These are phyloP conservation scores for Chrysomallon squamiferum DNA, from an alignment of 1,140 invertebrate species.

Conservation along the genomic window DNA sequence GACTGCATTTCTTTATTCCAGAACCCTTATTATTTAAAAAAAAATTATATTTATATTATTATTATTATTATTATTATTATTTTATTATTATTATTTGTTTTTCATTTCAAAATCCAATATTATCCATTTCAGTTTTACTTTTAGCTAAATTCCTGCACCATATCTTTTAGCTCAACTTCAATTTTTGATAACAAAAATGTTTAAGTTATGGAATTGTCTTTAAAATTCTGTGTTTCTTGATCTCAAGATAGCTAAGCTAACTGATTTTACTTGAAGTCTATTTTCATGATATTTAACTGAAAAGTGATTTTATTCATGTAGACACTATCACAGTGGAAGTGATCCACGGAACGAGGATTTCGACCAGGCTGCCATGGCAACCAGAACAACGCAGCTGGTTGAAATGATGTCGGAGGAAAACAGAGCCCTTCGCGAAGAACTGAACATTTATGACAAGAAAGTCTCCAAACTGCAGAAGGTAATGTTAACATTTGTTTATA, in stretches of 20 bases:
- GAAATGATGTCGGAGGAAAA: slow-evolving; percentile 87
- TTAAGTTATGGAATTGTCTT: too few species aligned
- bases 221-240: too few species aligned
- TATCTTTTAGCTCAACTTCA: too few species aligned
- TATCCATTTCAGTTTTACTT: background rate
- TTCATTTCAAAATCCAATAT: background rate
- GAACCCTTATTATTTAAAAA: background rate
- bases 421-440: slow-evolving; percentile 79
- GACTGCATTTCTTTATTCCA: background rate
- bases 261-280: too few species aligned
- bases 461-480: slow-evolving; percentile 89
- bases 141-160: too few species aligned
- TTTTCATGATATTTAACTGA: too few species aligned
- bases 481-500: slow-evolving; percentile 20
- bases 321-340: background rate
- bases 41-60: background rate
- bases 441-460: slow-evolving; percentile 81
- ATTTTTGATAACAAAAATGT: too few species aligned
- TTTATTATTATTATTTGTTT: background rate
- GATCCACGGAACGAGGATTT: slow-evolving; percentile 16
- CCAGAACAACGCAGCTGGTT: slow-evolving; percentile 75
- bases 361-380: slow-evolving; percentile 64
- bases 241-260: too few species aligned
- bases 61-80: background rate
- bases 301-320: too few species aligned